phyloP scores from a whole-genome alignment of 2,113 vertebrate genomes.

The Nasalis larvatus region DNA sequence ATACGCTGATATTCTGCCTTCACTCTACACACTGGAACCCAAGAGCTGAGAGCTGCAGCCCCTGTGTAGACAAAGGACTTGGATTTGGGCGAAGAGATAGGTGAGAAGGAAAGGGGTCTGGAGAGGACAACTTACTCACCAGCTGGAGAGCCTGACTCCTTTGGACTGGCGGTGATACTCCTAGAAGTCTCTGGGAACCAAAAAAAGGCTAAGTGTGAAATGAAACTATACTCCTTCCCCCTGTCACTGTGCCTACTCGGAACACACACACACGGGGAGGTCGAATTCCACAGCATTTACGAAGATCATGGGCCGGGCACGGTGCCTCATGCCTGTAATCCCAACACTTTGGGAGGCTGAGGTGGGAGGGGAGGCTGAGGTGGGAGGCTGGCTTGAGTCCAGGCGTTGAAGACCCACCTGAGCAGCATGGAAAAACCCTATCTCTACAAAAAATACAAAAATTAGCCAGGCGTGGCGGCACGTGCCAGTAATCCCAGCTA shows the following conservation, averaged over 20 bases:
- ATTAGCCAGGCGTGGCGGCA: no score
- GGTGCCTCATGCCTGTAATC: no score
- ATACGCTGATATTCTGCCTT: not conserved
- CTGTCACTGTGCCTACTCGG: not conserved
- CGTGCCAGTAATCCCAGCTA: no score
- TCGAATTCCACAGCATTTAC: not conserved
- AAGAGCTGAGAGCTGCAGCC: not conserved
- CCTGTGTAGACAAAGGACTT: not conserved
- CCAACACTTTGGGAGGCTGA: no score
- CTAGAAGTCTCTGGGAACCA: not conserved
- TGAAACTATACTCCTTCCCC: no score
- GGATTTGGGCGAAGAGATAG: not conserved
- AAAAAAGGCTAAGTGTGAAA: not conserved
- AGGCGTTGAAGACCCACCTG: no score
- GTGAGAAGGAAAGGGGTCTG: not conserved
- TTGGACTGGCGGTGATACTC: not conserved
- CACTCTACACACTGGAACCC: not conserved
- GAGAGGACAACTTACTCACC: constrained; percentile 27
- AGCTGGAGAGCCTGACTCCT: not conserved
- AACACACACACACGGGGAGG: not conserved
- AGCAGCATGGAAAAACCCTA: no score
- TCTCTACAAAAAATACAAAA: no score
- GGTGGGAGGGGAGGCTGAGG: no score
- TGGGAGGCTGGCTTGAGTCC: no score
- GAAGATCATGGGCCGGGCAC: not conserved